Percentiles rank a stretch among this genome's conserved stretches.
Evolutionary conservation across 1,140 invertebrate genomes (phyloP).

Genomic region (Anastrepha ludens): DNA sequence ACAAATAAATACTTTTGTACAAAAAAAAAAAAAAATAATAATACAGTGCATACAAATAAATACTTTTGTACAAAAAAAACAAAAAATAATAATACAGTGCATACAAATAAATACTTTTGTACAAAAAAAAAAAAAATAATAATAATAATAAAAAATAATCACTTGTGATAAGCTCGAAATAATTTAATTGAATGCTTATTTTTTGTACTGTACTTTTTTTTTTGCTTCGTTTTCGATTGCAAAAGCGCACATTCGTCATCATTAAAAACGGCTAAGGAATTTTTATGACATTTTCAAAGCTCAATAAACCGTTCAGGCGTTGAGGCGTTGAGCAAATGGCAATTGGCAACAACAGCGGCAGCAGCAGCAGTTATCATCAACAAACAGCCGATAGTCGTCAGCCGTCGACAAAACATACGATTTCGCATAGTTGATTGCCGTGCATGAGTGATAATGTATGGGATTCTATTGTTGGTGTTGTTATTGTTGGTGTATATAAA

Average conservation of each 20-base stretch:
- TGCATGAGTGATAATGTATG: background rate
- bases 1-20: no score
- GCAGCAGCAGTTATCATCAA: background rate
- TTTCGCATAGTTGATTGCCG: background rate
- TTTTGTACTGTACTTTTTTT: background rate
- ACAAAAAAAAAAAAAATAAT: no score
- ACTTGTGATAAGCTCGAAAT: background rate
- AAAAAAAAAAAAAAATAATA: no score
- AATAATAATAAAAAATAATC: background rate
- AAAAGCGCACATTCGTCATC: background rate
- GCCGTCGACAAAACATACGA: background rate
- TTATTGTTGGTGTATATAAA: no score
- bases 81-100: no score
- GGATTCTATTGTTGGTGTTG: background rate
- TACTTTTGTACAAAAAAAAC: no score
- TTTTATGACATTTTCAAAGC: conserved; percentile 47
- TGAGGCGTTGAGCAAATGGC: background rate
- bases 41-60: background rate
- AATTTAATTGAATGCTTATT: background rate
- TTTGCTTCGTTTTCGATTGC: background rate
- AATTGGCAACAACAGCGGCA: background rate
- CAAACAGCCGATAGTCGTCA: background rate
- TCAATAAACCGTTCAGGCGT: background rate
- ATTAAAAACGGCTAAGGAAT: conserved; percentile 39
- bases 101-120: background rate